Base-by-base conservation (phyloP, 2,113 vertebrate species). In the Ageneiosus marmoratus region DNA sequence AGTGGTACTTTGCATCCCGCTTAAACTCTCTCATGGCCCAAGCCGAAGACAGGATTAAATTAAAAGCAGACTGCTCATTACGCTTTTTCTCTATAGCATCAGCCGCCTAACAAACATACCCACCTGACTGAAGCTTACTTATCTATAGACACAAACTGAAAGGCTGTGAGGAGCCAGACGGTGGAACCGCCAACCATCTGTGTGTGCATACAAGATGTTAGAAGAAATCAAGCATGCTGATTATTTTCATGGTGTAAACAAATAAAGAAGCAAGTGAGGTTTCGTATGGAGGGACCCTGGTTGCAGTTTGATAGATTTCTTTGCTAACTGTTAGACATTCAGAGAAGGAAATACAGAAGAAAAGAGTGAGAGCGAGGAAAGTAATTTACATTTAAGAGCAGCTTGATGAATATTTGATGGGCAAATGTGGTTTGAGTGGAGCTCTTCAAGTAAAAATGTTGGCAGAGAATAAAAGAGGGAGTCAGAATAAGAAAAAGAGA, bases 381-480 rank as follows among this genome's bases (percentile, higher is more conserved):
- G 76, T 87, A 50, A 82, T 88, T 85, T 85, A 72, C 80, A 78
- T 86, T 83, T 79, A 86, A 90, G 88, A 62, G 86, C 83, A 72
- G 84, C 51, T 83, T 69, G 79, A 90, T 91, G 78, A 90, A 90
- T 90, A 90, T 89, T 91, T 86, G 69, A 93, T 89, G 85, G 65
- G 20, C 34, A 84, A 63, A 72, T 50, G 63, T 41, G 65, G 20
- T 44, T 58, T 70, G 27, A 73, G 53, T 50, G 53, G 41, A 72
- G 53, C 65, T 48, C 65, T 50, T 79, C n/a, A 62, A 60, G 53
- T n/a, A 32, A 46, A 75, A 16, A 79, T 7, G 24, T 32, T 58
- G 44, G 51, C n/a, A 86, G 58, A 75, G 34, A 75, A 56, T 22
- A 55, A 62, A 65, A 60, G 32, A 70, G 27, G n/a, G 48, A 74